Evolutionary conservation across 1,140 invertebrate genomes (phyloP).

Genomic region (Cardiocondyla obscurior): DNA sequence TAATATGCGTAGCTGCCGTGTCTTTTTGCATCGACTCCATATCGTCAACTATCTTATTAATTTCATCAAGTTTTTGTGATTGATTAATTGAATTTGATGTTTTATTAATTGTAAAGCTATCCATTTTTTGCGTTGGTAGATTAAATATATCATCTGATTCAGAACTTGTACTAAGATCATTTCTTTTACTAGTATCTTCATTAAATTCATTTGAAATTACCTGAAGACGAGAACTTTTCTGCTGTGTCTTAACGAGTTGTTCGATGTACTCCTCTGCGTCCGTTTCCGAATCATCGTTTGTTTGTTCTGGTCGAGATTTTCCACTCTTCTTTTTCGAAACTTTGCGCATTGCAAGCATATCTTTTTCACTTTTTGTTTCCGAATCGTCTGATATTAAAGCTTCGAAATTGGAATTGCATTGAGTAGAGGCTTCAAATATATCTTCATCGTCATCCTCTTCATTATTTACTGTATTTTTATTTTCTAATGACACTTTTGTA

Average conservation of each 20-base stretch:
- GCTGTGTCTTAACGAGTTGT: conserved; percentile 31
- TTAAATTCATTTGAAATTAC: not conserved
- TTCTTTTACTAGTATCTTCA: conserved; percentile 2
- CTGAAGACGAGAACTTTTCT: not conserved
- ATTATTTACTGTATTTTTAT: not conserved
- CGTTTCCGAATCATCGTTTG: conserved; percentile 45
- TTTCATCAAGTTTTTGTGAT: not conserved
- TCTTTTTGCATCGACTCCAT: conserved; percentile 14
- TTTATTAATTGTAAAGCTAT: not conserved
- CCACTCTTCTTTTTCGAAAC: not conserved
- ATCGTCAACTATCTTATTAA: not conserved
- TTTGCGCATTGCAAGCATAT: not conserved
- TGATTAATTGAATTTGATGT: not conserved
- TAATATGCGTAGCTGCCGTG: conserved; percentile 38
- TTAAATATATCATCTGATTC: conserved; percentile 69
- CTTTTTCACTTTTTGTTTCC: not conserved
- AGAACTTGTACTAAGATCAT: conserved; percentile 2
- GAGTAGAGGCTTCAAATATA: not conserved
- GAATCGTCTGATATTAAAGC: not conserved
- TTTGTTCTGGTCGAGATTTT: not conserved
- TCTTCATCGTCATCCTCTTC: not conserved
- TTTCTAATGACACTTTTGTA: not conserved
- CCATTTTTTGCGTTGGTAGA: conserved; percentile 58
- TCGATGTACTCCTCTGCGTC: conserved; percentile 54
- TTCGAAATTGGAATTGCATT: not conserved